phyloP scores from a whole-genome alignment of 92 coral and sea anemone genomes.

The Parazoanthus swiftii region DNA sequence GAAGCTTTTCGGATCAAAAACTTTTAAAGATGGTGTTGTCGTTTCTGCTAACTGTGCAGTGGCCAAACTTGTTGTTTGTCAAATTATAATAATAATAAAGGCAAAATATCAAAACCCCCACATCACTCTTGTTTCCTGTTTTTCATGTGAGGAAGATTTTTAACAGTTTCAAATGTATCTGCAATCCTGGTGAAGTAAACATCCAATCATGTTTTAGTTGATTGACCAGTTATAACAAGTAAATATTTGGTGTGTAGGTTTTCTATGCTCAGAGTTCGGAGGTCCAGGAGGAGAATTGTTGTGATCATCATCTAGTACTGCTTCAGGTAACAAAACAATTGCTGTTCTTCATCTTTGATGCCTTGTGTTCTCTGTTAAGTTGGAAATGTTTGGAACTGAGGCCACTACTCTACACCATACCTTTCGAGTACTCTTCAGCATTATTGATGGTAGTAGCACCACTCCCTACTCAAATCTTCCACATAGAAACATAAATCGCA shows the following conservation, averaged over 20 bases:
- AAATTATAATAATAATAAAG: too few species aligned
- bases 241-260: not conserved
- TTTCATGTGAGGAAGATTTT: too few species aligned
- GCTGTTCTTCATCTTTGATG: not conserved
- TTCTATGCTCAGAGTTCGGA: conserved; percentile 9
- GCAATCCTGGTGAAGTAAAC: too few species aligned
- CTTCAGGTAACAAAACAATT: conserved; percentile 11
- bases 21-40: not conserved
- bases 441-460: not conserved
- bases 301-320: conserved; percentile 22
- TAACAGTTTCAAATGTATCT: too few species aligned
- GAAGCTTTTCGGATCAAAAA: not conserved
- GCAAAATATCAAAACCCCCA: too few species aligned
- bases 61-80: too few species aligned
- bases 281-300: conserved; percentile 21
- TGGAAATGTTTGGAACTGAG: too few species aligned
- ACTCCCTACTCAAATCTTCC: not conserved
- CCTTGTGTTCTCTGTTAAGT: not conserved
- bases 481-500: not conserved
- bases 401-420: not conserved
- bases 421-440: not conserved
- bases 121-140: too few species aligned
- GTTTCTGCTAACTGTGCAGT: too few species aligned
- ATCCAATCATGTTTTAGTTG: not conserved
- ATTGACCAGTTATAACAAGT: not conserved